Base-by-base conservation (phyloP, 1,140 invertebrate species). In the Meloidogyne chitwoodi region DNA sequence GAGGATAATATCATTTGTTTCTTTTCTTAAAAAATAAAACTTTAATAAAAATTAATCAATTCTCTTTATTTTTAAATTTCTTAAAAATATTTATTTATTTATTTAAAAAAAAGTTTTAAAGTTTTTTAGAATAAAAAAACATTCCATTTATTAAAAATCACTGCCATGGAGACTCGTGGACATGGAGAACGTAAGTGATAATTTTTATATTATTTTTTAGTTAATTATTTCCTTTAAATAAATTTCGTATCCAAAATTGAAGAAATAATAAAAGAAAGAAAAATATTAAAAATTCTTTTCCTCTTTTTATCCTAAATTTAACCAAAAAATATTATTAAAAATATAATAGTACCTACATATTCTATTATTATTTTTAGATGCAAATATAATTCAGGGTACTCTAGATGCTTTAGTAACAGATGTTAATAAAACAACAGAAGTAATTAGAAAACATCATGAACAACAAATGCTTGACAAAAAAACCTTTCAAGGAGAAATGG, bases 401-500 rank as follows among this genome's bases (percentile, higher is more conserved):
- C 67, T 85, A 14, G 76, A 66, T 24, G 84, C 85, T 19, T 68
- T 87, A 16, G 80, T 77, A 41, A 69, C 77, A 24, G 84, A 87
- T 76, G 85, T 85, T 10, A 79, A 85, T 22, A 84, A 86, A 66
- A 86, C 84, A 8, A 87, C 84, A 11, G 84, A 86, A 70, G 41
- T 86, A n/a, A 82, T 85, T 64, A 71, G 81, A 63, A 77, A 81
- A 19, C 83, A 80, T 29, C 83, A 83, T 31, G 81, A 87, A 61
- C 78, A 85, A 74, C 78, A 79, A 79, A 71, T 82, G 67, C 70
- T 85, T 63, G 83, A 85, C 62, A 80, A 85, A 44, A 34, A 74
- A n/a, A 80, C 85, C 22, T 85, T 86, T 68, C 80, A 81, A 76
- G 80, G 81, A 6, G 85, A 87, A 64, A 86, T 86, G 85, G 84